A percentile compares a stretch with the other conserved stretches of the same genome.
These are phyloP conservation scores for Isichthys henryi DNA, from an alignment of 2,113 vertebrate genomes.

Conservation along the genomic window DNA sequence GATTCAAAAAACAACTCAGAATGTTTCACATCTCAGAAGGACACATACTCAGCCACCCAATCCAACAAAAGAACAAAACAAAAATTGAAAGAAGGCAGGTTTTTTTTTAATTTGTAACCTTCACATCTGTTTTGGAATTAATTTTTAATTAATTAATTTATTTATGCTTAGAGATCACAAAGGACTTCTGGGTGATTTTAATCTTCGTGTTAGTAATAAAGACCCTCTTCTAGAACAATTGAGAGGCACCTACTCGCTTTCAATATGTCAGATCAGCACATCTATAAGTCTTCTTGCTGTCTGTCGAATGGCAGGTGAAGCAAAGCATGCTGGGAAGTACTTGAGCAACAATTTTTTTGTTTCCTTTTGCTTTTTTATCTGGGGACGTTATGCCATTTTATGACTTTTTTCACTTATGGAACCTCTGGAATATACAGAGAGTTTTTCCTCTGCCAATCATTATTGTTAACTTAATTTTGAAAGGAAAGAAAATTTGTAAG, in stretches of 20 bases:
- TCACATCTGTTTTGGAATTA: background rate
- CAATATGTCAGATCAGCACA: background rate
- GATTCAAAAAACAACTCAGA: background rate
- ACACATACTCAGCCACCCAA: background rate
- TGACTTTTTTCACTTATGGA: background rate
- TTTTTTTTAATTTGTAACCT: background rate
- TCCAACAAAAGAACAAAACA: background rate
- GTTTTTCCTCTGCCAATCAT: background rate
- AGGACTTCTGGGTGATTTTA: background rate
- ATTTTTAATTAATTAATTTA: background rate
- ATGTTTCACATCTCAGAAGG: background rate
- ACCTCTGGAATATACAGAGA: background rate
- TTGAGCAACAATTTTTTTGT: background rate
- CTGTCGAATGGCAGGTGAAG: background rate
- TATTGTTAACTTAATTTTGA: background rate
- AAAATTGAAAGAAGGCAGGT: background rate
- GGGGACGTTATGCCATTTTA: background rate
- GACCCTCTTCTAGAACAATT: background rate
- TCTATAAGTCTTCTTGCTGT: background rate
- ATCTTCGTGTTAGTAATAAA: background rate
- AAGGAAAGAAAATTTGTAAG: background rate
- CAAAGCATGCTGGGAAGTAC: background rate
- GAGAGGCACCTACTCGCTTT: background rate
- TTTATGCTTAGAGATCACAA: background rate
- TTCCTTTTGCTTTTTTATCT: background rate